Percentiles rank a stretch among this genome's conserved stretches.
These are phyloP conservation scores for Garrulus glandarius DNA, from an alignment of 2,797 vertebrate species.

Conservation along the genomic window DNA sequence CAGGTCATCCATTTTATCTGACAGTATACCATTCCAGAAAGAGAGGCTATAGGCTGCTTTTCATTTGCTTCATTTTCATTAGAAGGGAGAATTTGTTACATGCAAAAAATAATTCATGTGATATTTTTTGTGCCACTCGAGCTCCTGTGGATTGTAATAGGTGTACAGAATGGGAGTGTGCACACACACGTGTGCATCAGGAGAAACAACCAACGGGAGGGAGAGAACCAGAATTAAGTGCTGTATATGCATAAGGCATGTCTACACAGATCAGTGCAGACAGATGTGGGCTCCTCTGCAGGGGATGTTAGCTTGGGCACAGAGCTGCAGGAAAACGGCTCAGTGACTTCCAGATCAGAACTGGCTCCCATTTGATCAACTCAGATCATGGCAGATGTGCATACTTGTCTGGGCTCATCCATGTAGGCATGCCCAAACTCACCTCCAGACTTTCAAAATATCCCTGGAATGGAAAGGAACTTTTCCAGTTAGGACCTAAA, in stretches of 20 bases:
- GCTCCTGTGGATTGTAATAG: not conserved
- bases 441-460: slow-evolving; percentile 49
- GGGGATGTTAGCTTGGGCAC: not conserved
- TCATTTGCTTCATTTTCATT: not conserved
- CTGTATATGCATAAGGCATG: not conserved
- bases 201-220: not conserved
- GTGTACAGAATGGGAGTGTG: not conserved
- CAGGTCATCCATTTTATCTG: not conserved
- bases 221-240: not conserved
- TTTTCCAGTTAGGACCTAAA: slow-evolving; percentile 34
- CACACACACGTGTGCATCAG: not conserved
- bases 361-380: not conserved
- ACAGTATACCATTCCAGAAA: not conserved
- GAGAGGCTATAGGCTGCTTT: not conserved
- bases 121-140: not conserved
- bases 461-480: slow-evolving; percentile 35
- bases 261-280: not conserved
- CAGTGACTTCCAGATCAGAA: not conserved
- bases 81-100: not conserved
- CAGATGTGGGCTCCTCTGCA: not conserved
- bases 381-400: not conserved
- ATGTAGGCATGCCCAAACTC: not conserved
- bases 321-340: not conserved
- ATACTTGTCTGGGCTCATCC: slow-evolving; percentile 4
- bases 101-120: not conserved